Percentiles rank a stretch among this genome's conserved stretches.
Conservation (phyloP, 1,140 invertebrate species). For the Drosophila teissieri region DNA sequence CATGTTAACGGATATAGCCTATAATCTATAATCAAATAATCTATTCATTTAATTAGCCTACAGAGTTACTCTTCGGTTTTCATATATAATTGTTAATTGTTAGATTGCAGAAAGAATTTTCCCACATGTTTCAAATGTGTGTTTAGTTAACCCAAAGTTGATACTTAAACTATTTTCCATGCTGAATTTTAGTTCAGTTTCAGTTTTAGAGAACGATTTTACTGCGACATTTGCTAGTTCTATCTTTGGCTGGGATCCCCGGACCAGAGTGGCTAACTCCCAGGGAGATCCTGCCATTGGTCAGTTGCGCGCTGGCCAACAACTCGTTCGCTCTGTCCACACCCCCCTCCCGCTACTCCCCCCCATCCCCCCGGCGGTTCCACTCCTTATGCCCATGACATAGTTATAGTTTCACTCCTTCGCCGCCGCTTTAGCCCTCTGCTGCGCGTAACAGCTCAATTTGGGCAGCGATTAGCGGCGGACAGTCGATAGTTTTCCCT, state of each 20-base stretch:
- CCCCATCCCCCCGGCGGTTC: too few species aligned
- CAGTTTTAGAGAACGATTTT: too few species aligned
- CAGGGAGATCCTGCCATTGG: slow-evolving; percentile 2
- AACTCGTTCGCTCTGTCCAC: slow-evolving; percentile 1
- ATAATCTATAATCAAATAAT: too few species aligned
- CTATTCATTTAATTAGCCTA: too few species aligned
- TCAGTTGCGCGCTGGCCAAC: slow-evolving; percentile 4
- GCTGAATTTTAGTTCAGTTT: too few species aligned
- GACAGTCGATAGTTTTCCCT: slow-evolving; percentile 12
- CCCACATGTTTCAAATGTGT: too few species aligned
- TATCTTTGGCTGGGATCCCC: background rate
- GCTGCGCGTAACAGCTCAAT: slow-evolving; percentile 43
- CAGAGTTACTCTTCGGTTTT: too few species aligned
- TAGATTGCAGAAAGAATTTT: too few species aligned
- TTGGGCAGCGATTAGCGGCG: slow-evolving; percentile 56
- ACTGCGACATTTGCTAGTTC: background rate
- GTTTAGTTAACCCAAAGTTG: too few species aligned
- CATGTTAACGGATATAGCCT: too few species aligned
- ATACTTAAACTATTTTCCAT: too few species aligned
- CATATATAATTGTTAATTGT: too few species aligned
- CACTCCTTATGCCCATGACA: background rate
- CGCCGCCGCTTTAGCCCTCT: background rate
- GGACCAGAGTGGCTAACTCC: background rate
- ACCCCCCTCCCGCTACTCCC: background rate
- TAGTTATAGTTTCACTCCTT: slow-evolving; percentile 19